These are phyloP conservation scores for Clavelina lepadiformis DNA, from an alignment of 23 tunicate species.

Conservation along the genomic window DNA sequence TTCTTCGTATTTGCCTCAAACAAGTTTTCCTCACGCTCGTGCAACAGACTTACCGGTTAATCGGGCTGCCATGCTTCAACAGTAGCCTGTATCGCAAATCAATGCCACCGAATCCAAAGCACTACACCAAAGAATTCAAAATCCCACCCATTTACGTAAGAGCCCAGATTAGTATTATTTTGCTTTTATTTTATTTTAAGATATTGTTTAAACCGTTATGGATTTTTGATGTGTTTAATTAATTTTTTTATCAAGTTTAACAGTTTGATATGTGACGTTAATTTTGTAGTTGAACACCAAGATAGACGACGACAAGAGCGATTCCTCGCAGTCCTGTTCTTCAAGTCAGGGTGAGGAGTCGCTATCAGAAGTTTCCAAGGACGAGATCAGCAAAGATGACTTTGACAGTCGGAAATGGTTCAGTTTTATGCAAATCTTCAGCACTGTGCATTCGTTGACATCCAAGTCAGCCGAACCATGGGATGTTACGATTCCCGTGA, in stretches of 20 bases:
- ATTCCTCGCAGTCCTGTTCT: neutral
- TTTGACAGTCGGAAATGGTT: constrained; percentile 25
- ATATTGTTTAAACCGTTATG: too few relatives aligned
- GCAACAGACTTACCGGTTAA: constrained; percentile 15
- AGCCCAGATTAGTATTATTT: too few relatives aligned
- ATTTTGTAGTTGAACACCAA: too few relatives aligned
- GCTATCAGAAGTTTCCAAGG: too few relatives aligned
- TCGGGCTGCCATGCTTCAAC: constrained; percentile 46
- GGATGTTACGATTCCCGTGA: constrained; percentile 73
- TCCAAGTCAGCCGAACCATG: constrained; percentile 26
- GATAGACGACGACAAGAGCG: constrained; percentile 11
- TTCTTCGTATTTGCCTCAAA: constrained; percentile 27
- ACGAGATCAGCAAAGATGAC: constrained; percentile 2
- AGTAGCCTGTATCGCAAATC: constrained; percentile 44
- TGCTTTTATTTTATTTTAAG: too few relatives aligned
- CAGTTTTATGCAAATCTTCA: constrained; percentile 38
- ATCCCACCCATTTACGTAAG: constrained; percentile 67
- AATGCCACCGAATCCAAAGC: constrained; percentile 52
- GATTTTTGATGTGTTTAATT: too few relatives aligned
- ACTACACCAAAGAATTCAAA: constrained; percentile 53
- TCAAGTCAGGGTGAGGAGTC: too few relatives aligned
- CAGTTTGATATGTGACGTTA: too few relatives aligned
- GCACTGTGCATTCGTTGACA: constrained; percentile 14
- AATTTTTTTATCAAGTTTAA: too few relatives aligned
- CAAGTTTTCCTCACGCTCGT: constrained; percentile 4